phyloP scores from a whole-genome alignment of 2,797 vertebrate species.

The Siniperca scherzeri region DNA sequence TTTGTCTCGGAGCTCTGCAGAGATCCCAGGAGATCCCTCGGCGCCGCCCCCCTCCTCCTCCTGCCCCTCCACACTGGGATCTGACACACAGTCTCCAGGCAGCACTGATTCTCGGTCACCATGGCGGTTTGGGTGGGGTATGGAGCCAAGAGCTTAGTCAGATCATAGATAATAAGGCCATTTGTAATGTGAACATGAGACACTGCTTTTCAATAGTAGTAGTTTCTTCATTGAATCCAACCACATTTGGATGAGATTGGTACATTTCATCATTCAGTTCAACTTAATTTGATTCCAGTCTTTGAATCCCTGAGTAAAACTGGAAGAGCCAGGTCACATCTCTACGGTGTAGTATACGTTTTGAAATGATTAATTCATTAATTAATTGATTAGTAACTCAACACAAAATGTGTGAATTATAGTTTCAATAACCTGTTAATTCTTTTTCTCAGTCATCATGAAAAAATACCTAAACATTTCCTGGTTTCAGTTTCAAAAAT shows the following conservation, averaged over 20 bases:
- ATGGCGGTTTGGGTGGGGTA: slow-evolving; percentile 44
- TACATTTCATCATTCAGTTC: not conserved
- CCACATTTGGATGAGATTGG: not conserved
- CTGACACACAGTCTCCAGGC: slow-evolving; percentile 70
- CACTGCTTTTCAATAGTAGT: slow-evolving; percentile 31
- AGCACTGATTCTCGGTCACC: slow-evolving; percentile 52
- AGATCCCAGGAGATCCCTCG: slow-evolving; percentile 69
- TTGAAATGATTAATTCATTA: not conserved
- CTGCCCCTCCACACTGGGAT: slow-evolving; percentile 48
- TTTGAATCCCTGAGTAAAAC: slow-evolving; percentile 12
- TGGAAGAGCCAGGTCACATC: slow-evolving; percentile 19
- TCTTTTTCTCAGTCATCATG: not conserved
- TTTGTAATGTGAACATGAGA: slow-evolving; percentile 57
- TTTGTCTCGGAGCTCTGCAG: slow-evolving; percentile 73
- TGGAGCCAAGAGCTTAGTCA: slow-evolving; percentile 64
- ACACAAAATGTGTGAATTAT: not conserved
- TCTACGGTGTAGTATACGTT: not conserved
- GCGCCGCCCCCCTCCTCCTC: slow-evolving; percentile 30
- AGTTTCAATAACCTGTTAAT: not conserved
- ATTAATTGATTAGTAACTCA: not conserved
- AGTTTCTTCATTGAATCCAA: slow-evolving; percentile 22
- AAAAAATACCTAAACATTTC: not conserved
- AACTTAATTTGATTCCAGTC: not conserved
- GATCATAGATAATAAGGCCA: slow-evolving; percentile 55
- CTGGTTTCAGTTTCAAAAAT: not conserved